Evolutionary conservation across 2,797 vertebrate genomes (phyloP), one percentile per base, ranked within the genome.

Genomic region (Tamandua tetradactyla): DNA sequence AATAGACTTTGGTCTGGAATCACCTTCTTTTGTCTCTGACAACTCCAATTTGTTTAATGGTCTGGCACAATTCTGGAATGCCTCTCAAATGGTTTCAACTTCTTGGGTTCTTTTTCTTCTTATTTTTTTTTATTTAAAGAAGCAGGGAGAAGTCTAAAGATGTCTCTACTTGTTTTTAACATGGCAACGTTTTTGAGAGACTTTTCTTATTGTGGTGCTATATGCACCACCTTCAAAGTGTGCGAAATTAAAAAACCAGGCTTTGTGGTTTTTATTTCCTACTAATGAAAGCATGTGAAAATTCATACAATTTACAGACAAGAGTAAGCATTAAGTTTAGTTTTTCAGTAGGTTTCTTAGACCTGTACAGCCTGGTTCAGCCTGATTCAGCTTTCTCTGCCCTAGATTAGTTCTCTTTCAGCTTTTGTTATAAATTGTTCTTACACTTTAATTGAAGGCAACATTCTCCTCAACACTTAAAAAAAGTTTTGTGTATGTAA

Each of bases 401-500:
- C 92, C 72, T 79, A 89, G 87, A 88, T 96, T 89, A 66, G 68
- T 83, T 89, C 89, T 95, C 4, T 84, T 89, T 87, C 91, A 66
- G 89, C 93, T 92, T 96, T 93, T 95, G 81, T 96, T 95, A 59
- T 78, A 87, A 78, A 68, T 78, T 79, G 57, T 87, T 87, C 49
- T 91, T 78, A 93, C 6, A 79, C 55, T 89, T 78, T 20, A 55
- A 69, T 57, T n/a, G 64, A 40, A 35, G 2, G 40, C 57, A 83
- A 87, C 71, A 35, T 89, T 89, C 80, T 94, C 93, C 64, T 64
- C 14, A 17, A 88, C 72, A 82, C 83, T 88, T 89, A 40, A 55
- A 84, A 84, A 94, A 91, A 89, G 93, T 64, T 78, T 87, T 71
- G 84, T 96, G 74, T 80, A 25, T 91, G 74, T 93, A 94, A 96